Evolutionary conservation across 2,113 vertebrate species (phyloP), one percentile per base, ranked within the genome.

Genomic region (Nerophis lumbriciformis): DNA sequence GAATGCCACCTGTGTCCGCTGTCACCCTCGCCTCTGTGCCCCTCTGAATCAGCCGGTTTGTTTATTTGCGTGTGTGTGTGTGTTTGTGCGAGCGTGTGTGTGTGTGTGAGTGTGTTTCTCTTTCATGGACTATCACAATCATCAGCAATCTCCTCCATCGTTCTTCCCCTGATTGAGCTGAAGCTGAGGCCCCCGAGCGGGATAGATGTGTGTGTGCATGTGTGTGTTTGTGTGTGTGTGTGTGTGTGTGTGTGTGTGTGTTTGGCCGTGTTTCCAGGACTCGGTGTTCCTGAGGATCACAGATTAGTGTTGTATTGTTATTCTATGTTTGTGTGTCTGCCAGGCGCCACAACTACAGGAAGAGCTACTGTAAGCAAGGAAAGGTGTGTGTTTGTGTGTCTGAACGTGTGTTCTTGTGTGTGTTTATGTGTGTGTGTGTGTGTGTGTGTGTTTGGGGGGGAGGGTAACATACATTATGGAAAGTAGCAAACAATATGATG

Each of bases 271-370:
- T 79, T 85, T 84, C 82, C 69, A 87, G 89, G 86, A 91, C 90
- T 77, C 67, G 11, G 11, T 90, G 88, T 91, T 91, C 90, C 75
- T 71, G 67, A 63, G 82, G 86, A 89, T 87, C 87, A 84, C 82
- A 89, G 87, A 91, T 89, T 90, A 89, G 71, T 50, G 50, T 63
- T 75, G 82, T 84, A 90, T 90, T 90, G 90, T 91, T 89, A 71
- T 51, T 61, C 68, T 64, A 76, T 89, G 85, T 89, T 88, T 90
- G 88, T 90, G 85, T 87, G 51, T 88, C 71, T 68, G 47, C 73
- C 42, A 75, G 79, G 85, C 81, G 79, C 78, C 81, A 86, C 83
- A 82, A 74, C 68, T 69, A 85, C 84, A 86, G 85, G 88, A 90
- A 90, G 79, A 68, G 66, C 48, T 70, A 81, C 82, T 85, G 78